phyloP scores from a whole-genome alignment of 2,797 vertebrate species.

The Alauda arvensis region DNA sequence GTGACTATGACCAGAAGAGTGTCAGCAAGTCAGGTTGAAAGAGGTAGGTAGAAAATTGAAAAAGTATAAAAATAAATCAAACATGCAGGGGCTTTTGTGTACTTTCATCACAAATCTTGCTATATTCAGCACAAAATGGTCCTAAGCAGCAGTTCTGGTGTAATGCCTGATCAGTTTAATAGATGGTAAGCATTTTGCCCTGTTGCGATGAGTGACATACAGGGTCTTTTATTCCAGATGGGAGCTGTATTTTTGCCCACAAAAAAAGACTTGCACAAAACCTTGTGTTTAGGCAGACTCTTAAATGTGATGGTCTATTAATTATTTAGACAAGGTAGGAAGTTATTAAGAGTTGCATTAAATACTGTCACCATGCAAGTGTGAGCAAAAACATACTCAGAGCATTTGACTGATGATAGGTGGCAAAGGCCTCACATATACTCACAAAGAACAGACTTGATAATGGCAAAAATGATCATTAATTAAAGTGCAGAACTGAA shows the following conservation, averaged over 20 bases:
- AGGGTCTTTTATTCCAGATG: not conserved
- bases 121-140: not conserved
- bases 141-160: not conserved
- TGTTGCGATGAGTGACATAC: not conserved
- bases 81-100: not conserved
- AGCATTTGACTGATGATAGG: not conserved
- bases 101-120: not conserved
- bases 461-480: constrained; percentile 19
- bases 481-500: constrained; percentile 25
- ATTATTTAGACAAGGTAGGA: constrained; percentile 8
- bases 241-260: not conserved
- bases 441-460: not conserved
- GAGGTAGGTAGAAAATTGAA: not conserved
- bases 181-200: not conserved
- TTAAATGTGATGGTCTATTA: not conserved
- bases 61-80: not conserved
- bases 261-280: not conserved
- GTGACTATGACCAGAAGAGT: not conserved
- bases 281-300: not conserved
- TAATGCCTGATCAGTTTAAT: not conserved
- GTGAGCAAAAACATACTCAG: not conserved
- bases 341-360: not conserved
- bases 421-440: not conserved
- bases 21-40: not conserved
- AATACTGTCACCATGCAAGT: not conserved